phyloP scores from a whole-genome alignment of 2,888 invertebrate genomes.

The Plebejus argus region DNA sequence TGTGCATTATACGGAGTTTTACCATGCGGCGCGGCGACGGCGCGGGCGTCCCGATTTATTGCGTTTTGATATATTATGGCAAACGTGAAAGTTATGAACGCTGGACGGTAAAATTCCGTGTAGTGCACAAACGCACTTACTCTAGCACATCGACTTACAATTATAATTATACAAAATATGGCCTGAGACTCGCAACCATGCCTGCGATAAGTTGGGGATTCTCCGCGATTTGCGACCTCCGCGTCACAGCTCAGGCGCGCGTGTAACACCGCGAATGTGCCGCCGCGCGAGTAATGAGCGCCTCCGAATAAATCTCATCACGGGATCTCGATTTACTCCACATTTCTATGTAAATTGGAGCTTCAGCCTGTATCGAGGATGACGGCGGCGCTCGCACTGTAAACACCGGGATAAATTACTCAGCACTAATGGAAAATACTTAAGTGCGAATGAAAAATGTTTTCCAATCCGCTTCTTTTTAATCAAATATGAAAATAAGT shows the following conservation, averaged over 20 bases:
- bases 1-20: too few relatives aligned
- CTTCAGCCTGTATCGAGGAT: not conserved
- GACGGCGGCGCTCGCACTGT: not conserved
- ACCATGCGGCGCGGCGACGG: too few relatives aligned
- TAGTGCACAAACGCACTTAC: too few relatives aligned
- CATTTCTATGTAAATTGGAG: constrained; percentile 28
- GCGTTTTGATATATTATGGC: too few relatives aligned
- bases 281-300: constrained; percentile 5
- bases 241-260: not conserved
- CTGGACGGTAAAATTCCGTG: too few relatives aligned
- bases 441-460: constrained; percentile 11
- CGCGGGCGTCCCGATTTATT: too few relatives aligned
- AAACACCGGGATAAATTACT: constrained; percentile 8
- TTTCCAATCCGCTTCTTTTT: not conserved
- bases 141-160: not conserved
- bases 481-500: not conserved
- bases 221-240: not conserved
- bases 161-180: not conserved
- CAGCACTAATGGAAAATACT: not conserved
- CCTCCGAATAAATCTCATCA: constrained; percentile 26
- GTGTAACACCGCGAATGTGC: not conserved
- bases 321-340: constrained; percentile 20
- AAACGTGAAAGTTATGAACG: too few relatives aligned
- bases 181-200: not conserved
- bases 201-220: not conserved